Percentiles rank a stretch among this genome's conserved stretches.
phyloP scores from a whole-genome alignment of 2,797 vertebrate genomes.

The Takifugu ocellatus region DNA sequence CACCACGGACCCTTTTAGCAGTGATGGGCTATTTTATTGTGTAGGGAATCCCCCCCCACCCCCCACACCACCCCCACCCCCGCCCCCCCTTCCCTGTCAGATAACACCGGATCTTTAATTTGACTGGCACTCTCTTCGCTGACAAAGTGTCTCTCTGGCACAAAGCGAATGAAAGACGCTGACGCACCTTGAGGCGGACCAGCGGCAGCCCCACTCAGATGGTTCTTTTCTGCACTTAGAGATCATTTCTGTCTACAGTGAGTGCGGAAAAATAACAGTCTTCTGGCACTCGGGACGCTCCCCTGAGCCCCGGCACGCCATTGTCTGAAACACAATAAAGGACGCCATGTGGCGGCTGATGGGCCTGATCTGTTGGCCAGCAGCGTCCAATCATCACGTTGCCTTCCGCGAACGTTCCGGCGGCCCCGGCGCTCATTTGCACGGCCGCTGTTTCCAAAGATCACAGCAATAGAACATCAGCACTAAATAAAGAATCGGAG shows the following conservation, averaged over 20 bases:
- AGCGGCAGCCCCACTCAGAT: conserved; percentile 44
- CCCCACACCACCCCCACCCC: too few relatives aligned
- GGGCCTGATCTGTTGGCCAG: conserved; percentile 27
- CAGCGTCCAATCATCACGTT: conserved; percentile 39
- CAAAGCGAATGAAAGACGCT: conserved; percentile 62
- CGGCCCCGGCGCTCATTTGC: too few relatives aligned
- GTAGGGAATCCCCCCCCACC: too few relatives aligned
- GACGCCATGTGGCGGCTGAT: conserved; percentile 30
- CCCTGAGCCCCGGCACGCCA: conserved; percentile 1
- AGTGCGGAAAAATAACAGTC: conserved; percentile 24
- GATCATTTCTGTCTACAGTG: too few relatives aligned
- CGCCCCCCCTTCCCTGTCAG: conserved; percentile 19
- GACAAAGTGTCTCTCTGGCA: conserved; percentile 46
- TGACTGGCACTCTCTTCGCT: conserved; percentile 50
- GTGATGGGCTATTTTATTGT: too few relatives aligned
- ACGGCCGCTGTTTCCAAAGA: conserved; percentile 1
- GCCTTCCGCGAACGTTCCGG: conserved; percentile 16
- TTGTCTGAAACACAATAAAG: conserved; percentile 41
- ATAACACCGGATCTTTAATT: conserved; percentile 49
- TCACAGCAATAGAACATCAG: conserved; percentile 11
- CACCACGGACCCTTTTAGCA: too few relatives aligned
- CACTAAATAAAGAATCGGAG: conserved; percentile 9
- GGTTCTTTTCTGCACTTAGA: conserved; percentile 17
- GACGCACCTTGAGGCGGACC: conserved; percentile 60
- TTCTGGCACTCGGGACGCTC: conserved; percentile 7